phyloP scores from a whole-genome alignment of 1,140 invertebrate genomes.

The Trachelipus rathkii region DNA sequence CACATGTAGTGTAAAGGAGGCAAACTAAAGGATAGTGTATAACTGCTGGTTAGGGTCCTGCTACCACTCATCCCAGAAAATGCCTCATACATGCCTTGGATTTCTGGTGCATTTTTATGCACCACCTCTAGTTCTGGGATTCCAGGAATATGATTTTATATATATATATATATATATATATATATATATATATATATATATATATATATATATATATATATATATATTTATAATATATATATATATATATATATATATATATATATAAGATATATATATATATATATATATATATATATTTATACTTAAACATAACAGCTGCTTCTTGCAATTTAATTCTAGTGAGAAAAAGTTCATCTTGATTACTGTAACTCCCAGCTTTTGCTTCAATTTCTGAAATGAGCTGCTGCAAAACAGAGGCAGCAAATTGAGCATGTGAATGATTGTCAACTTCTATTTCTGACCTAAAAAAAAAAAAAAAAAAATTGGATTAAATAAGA shows the following conservation, averaged over 20 bases:
- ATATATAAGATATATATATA: background rate
- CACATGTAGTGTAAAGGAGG: too few relatives aligned
- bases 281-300: background rate
- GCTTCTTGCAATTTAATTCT: conserved; percentile 75
- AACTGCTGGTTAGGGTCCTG: too few relatives aligned
- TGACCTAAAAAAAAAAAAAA: conserved; percentile 55
- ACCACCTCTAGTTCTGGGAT: too few relatives aligned
- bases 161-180: background rate
- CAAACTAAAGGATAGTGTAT: too few relatives aligned
- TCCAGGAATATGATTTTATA: too few relatives aligned
- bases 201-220: background rate
- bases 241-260: background rate
- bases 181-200: background rate
- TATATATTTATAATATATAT: background rate
- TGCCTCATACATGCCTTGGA: too few relatives aligned
- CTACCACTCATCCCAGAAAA: too few relatives aligned
- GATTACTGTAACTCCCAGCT: conserved; percentile 61
- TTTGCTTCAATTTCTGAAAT: conserved; percentile 73
- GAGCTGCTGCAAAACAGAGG: conserved; percentile 62
- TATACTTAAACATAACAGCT: conserved; percentile 63
- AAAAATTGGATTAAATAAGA: too few relatives aligned
- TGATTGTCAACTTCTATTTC: conserved; percentile 68
- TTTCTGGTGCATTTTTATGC: too few relatives aligned
- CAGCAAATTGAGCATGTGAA: conserved; percentile 58
- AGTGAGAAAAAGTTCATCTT: conserved; percentile 68